These are phyloP conservation scores for Tachysurus fulvidraco DNA, from an alignment of 2,113 vertebrate species.

Conservation along the genomic window DNA sequence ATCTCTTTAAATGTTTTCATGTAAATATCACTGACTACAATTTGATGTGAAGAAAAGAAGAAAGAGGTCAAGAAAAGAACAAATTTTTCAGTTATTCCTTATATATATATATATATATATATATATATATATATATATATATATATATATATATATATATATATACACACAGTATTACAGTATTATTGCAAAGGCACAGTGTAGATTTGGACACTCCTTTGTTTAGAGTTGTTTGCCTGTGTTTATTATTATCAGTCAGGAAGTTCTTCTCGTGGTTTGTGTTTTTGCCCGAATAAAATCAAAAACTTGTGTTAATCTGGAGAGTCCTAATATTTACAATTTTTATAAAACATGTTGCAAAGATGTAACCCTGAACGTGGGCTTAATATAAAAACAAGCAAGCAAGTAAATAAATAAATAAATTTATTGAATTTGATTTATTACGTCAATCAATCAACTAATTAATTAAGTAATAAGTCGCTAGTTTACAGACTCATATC, in stretches of 20 bases:
- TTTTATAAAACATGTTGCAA: no score
- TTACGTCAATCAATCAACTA: no score
- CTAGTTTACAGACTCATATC: neutral
- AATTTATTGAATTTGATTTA: no score
- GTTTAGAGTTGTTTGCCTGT: neutral
- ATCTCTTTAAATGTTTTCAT: neutral
- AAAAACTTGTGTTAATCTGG: neutral
- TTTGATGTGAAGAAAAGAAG: neutral
- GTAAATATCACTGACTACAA: neutral
- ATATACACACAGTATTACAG: no score
- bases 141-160: no score
- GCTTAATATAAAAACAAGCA: neutral
- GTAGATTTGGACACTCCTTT: neutral
- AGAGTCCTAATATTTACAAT: neutral
- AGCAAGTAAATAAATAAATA: neutral
- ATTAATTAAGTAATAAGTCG: no score
- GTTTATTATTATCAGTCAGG: neutral
- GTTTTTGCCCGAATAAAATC: neutral
- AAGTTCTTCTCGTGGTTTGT: neutral
- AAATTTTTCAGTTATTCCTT: neutral
- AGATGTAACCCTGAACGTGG: neutral
- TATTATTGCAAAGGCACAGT: neutral
- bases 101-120: no score
- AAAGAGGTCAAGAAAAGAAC: neutral
- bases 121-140: no score